Base-by-base conservation (phyloP, 2,113 vertebrate species). In the Grammomys surdaster region DNA sequence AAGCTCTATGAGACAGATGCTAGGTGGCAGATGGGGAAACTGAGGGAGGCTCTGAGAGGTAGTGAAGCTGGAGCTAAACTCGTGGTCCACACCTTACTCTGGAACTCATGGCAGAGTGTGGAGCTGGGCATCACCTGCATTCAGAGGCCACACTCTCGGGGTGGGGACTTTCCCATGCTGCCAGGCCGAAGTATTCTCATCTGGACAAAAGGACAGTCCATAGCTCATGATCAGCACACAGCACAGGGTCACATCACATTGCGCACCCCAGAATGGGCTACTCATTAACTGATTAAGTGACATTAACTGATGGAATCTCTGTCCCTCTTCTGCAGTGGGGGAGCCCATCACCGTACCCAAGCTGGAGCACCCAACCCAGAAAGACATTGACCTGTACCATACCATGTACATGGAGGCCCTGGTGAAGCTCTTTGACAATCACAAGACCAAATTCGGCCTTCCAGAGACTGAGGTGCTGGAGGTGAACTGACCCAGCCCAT, bases 261-360 rank as follows among this genome's bases (percentile, higher is more conserved):
- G 43, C 87, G 9, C 2, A 0, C 28, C 85, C 20, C 5, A 90
- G 93, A 46, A 48, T 65, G 46, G 76, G n/a, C 5, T 9, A 1
- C 48, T 0, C 0, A 40, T 40, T 40, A 40, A 40, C 40, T 40
- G 40, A 40, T 40, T 40, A 40, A 31, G 2, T 4, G 46, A 17
- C n/a, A 19, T 0, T 51, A 60, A 91, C 95, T 98, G 80, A 97
- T 90, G 9, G 82, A 48, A 43, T 48, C 40, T 95, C 43, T 95
- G 48, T 65, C 60, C 36, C 56, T 70, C 69, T 73, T 56, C 77
- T 78, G 56, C 95, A 99, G 99, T 99, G 93, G 99, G 99, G 3
- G 99, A 99, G 91, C 99, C 99, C 56, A 99, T 99, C 98, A 99
- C 99, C 0, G 98, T 99, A 88, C 99, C 99, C 80, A 99, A 99